These are phyloP conservation scores for Campaea margaritaria DNA, from an alignment of 2,888 invertebrate species.

Conservation along the genomic window DNA sequence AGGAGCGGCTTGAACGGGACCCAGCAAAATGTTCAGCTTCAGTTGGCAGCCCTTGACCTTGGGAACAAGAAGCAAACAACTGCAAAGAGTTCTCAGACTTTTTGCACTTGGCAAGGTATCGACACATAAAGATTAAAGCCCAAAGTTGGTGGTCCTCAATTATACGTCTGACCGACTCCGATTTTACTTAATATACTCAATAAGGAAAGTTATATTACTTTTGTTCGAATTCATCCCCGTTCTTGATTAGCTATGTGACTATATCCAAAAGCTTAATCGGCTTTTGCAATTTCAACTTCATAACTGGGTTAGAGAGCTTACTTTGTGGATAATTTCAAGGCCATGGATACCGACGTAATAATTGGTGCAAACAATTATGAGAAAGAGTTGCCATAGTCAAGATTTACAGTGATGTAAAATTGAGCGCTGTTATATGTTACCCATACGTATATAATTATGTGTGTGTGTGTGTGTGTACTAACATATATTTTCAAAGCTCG, in stretches of 20 bases:
- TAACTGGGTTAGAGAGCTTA: background rate
- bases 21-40: no score
- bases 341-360: background rate
- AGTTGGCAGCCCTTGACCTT: background rate
- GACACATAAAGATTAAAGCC: constrained; percentile 35
- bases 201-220: constrained; percentile 80
- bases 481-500: background rate
- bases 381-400: background rate
- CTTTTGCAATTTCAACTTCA: constrained; percentile 29
- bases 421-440: no score
- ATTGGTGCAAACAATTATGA: no score
- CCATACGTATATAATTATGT: no score
- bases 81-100: constrained; percentile 9
- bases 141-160: constrained; percentile 55
- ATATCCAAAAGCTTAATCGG: constrained; percentile 48
- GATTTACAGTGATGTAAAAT: no score
- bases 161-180: constrained; percentile 69
- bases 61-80: constrained; percentile 5
- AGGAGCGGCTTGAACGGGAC: no score
- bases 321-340: background rate
- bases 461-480: no score
- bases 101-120: constrained; percentile 33
- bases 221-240: constrained; percentile 67
- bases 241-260: constrained; percentile 56
- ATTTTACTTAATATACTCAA: constrained; percentile 67